phyloP scores from a whole-genome alignment of 2,888 invertebrate genomes.

The Drosophila lacicola region DNA sequence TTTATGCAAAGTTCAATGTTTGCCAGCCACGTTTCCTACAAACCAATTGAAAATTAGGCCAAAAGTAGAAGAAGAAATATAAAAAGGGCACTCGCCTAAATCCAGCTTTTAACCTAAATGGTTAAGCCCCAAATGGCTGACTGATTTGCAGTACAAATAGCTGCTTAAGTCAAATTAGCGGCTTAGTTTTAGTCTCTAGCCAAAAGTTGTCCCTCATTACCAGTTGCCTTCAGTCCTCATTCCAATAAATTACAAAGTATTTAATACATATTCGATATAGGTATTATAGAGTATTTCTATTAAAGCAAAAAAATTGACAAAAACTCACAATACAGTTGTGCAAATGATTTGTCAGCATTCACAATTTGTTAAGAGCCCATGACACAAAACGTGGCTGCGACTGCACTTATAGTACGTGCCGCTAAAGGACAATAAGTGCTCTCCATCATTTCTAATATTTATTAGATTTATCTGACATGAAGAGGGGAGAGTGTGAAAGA shows the following conservation, averaged over 20 bases:
- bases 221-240: background rate
- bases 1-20: constrained; percentile 38
- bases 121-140: constrained; percentile 52
- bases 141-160: constrained; percentile 7
- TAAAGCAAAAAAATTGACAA: too few relatives aligned
- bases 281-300: too few relatives aligned
- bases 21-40: constrained; percentile 27
- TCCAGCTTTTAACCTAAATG: constrained; percentile 49
- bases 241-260: background rate
- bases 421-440: too few relatives aligned
- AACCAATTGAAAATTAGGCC: constrained; percentile 61
- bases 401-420: too few relatives aligned
- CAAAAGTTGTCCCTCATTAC: constrained; percentile 40
- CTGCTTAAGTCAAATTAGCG: constrained; percentile 10
- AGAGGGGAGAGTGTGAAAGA: too few relatives aligned
- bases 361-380: too few relatives aligned
- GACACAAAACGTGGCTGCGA: too few relatives aligned
- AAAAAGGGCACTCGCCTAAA: constrained; percentile 24
- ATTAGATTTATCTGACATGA: too few relatives aligned
- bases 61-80: constrained; percentile 28
- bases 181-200: constrained; percentile 62
- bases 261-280: too few relatives aligned
- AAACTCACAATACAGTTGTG: too few relatives aligned
- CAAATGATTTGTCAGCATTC: too few relatives aligned
- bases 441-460: too few relatives aligned